Percentiles rank a stretch among this genome's conserved stretches.
These are phyloP conservation scores for Leptura quadrifasciata DNA, from an alignment of 2,888 invertebrate genomes.

Conservation along the genomic window DNA sequence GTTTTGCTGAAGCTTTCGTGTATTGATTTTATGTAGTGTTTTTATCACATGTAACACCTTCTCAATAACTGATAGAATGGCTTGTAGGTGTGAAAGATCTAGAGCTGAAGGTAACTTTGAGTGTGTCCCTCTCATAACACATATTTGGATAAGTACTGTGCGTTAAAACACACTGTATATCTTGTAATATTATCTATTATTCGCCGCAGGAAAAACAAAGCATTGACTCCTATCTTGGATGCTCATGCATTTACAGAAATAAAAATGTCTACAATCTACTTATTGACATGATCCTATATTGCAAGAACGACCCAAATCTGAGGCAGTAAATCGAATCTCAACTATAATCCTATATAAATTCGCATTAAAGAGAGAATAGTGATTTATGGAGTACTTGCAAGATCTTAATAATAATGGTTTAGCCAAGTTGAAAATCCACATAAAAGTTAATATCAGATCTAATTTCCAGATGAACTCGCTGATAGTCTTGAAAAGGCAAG, in stretches of 20 bases:
- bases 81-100: too few relatives aligned
- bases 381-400: constrained; percentile 15
- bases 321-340: constrained; percentile 25
- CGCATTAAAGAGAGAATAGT: constrained; percentile 16
- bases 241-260: background rate
- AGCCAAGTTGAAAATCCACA: constrained; percentile 21
- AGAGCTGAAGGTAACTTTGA: too few relatives aligned
- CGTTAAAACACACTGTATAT: too few relatives aligned
- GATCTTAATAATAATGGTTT: constrained; percentile 16
- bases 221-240: background rate
- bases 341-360: constrained; percentile 22
- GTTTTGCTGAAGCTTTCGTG: too few relatives aligned
- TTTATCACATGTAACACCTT: too few relatives aligned
- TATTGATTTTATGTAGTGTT: too few relatives aligned
- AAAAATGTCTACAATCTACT: constrained; percentile 11
- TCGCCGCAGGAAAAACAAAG: background rate
- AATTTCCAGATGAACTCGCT: constrained; percentile 9
- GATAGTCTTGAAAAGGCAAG: background rate
- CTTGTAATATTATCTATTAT: background rate
- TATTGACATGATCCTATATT: background rate
- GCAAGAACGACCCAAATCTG: background rate
- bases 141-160: too few relatives aligned
- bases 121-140: too few relatives aligned
- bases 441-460: constrained; percentile 14
- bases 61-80: too few relatives aligned